Conservation (phyloP, 64 coral and sea anemone genomes). For the Stichodactyla mertensii region DNA sequence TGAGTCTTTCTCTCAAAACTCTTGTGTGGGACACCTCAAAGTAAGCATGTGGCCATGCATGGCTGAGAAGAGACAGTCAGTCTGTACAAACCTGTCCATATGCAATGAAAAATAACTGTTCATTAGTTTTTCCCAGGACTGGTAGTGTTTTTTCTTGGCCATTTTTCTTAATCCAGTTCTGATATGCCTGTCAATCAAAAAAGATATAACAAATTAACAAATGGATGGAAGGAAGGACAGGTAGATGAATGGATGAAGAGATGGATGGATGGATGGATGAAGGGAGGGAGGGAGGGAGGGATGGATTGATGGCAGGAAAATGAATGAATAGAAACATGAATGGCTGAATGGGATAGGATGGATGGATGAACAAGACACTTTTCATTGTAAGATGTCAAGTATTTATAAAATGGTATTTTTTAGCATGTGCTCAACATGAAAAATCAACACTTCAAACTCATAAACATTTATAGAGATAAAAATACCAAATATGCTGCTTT, state of each 20-base stretch:
- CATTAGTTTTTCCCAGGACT: constrained; percentile 33
- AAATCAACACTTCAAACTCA: not conserved
- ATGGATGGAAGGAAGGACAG: not conserved
- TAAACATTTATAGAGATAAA: not conserved
- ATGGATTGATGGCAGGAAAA: not conserved
- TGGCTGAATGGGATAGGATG: not conserved
- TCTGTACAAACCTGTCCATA: constrained; percentile 37
- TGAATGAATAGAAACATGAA: not conserved
- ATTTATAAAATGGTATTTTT: no score
- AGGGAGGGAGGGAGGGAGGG: not conserved
- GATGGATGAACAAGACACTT: not conserved
- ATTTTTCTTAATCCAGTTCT: constrained; percentile 50
- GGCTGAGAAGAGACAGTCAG: no score
- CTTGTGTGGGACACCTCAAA: no score
- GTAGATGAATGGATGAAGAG: not conserved
- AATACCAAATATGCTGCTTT: constrained; percentile 70
- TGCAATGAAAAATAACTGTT: constrained; percentile 42
- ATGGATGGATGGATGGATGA: not conserved
- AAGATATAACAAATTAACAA: not conserved
- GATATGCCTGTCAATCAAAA: constrained; percentile 27
- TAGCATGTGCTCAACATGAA: no score
- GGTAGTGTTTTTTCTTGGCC: constrained; percentile 25
- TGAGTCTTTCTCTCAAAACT: no score
- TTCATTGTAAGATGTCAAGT: not conserved
- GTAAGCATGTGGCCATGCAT: no score